Conservation (phyloP, 2,113 vertebrate species). For the Tetrao urogallus region DNA sequence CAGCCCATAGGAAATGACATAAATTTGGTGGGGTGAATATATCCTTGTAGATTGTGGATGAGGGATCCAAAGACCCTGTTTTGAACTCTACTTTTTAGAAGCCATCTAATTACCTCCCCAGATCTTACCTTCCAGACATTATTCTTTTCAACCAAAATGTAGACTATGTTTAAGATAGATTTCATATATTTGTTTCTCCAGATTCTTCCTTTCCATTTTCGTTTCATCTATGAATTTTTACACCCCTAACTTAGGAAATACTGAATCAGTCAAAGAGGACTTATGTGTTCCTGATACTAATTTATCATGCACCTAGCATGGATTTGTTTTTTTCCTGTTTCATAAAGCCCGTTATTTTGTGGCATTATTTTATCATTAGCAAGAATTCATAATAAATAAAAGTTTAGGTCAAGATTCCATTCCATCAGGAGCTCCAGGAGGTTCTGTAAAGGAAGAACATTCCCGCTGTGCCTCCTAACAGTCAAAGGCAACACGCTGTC, state of each 20-base stretch:
- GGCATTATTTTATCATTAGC: constrained; percentile 1
- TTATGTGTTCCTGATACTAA: background rate
- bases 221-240: background rate
- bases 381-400: background rate
- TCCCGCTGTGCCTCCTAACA: background rate
- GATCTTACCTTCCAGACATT: background rate
- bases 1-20: background rate
- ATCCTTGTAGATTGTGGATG: background rate
- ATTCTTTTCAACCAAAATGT: background rate
- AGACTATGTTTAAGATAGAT: background rate
- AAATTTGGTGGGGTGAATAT: background rate
- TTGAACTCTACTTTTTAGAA: background rate
- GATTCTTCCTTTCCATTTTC: background rate
- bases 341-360: background rate
- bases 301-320: background rate
- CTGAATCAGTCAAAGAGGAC: background rate
- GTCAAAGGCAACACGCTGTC: background rate
- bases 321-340: background rate
- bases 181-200: background rate
- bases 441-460: background rate
- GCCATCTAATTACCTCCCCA: background rate
- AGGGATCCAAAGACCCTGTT: background rate
- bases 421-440: background rate
- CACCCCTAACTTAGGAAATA: background rate
- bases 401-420: background rate